These are phyloP conservation scores for Podocnemis expansa DNA, from an alignment of 2,113 vertebrate species.

Conservation along the genomic window DNA sequence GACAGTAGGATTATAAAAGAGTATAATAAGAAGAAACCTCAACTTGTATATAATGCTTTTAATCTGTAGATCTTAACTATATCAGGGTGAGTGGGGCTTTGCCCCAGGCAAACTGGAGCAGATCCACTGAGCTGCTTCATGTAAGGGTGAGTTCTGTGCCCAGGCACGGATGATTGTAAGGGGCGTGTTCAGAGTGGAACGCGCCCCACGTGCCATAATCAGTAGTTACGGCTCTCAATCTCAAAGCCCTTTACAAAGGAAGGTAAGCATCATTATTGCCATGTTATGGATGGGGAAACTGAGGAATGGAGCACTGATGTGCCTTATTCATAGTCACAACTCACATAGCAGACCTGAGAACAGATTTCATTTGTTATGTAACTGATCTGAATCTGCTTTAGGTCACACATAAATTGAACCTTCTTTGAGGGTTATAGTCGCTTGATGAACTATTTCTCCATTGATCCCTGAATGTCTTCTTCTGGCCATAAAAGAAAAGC, in stretches of 20 bases:
- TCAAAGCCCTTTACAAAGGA: not conserved
- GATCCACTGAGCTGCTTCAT: too few species aligned
- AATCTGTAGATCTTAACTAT: not conserved
- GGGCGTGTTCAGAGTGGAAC: too few species aligned
- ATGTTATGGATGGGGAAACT: not conserved
- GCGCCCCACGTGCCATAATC: too few species aligned
- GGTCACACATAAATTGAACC: not conserved
- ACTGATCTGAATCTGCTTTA: not conserved
- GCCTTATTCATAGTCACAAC: not conserved
- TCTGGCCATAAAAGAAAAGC: not conserved
- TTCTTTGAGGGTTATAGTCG: not conserved
- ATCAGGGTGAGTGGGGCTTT: too few species aligned
- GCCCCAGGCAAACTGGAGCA: too few species aligned
- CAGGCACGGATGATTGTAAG: too few species aligned
- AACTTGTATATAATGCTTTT: not conserved
- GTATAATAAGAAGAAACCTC: not conserved
- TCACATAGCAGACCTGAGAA: not conserved
- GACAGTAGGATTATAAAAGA: not conserved
- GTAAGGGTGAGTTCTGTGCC: too few species aligned
- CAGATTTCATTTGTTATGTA: not conserved
- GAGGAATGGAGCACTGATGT: not conserved
- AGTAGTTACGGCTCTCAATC: too few species aligned
- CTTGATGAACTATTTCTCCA: not conserved
- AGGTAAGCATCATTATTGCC: not conserved
- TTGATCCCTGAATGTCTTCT: not conserved